A percentile compares a stretch with the other conserved stretches of the same genome.
phyloP scores from a whole-genome alignment of 2,797 vertebrate genomes.

The Loris lydekkerianus region DNA sequence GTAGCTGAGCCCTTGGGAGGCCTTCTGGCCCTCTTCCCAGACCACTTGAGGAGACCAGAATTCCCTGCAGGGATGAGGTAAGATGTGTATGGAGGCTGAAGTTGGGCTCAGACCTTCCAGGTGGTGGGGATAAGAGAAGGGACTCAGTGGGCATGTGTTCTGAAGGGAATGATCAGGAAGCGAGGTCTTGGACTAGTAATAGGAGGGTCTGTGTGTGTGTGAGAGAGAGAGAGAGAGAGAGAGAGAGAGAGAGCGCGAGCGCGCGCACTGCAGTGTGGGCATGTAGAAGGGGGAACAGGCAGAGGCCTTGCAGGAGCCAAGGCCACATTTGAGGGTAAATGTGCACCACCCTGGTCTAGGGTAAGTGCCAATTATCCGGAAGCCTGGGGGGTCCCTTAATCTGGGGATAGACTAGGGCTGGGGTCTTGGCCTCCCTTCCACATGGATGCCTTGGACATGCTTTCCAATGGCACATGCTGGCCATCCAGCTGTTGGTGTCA shows the following conservation, averaged over 20 bases:
- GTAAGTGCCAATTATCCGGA: background rate
- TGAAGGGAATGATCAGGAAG: background rate
- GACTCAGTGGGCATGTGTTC: background rate
- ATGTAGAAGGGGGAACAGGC: background rate
- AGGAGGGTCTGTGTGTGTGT: background rate
- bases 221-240: no score
- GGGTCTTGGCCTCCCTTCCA: background rate
- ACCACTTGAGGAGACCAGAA: background rate
- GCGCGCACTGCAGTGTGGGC: rapidly evolving
- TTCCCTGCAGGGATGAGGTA: background rate
- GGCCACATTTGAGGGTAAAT: background rate
- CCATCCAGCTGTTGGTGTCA: background rate
- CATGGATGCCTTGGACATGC: no score
- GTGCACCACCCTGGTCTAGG: background rate
- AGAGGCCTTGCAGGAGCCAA: background rate
- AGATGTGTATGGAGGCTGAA: background rate
- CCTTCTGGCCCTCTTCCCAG: background rate
- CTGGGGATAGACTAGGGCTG: background rate
- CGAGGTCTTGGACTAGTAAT: background rate
- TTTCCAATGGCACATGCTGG: background rate
- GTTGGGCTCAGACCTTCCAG: background rate
- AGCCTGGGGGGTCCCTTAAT: background rate
- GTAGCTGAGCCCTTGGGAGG: background rate
- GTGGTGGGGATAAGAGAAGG: background rate
- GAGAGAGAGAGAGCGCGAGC: no score